Evolutionary conservation across 2,113 vertebrate species (phyloP).

Genomic region (Anas platyrhynchos): DNA sequence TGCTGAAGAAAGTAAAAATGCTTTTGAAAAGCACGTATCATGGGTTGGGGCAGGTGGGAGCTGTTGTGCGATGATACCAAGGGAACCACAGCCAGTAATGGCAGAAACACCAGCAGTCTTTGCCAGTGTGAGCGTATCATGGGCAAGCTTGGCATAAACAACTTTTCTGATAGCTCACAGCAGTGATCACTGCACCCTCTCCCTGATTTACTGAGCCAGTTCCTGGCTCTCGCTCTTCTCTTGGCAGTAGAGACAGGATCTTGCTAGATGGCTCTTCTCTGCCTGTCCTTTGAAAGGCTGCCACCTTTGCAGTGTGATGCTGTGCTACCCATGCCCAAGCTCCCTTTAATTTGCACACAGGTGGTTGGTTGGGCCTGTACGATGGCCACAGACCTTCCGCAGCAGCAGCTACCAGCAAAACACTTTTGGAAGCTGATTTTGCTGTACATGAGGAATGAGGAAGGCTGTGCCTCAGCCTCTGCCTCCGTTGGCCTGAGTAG

Average conservation of each 20-base stretch:
- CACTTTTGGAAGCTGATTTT: not conserved
- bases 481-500: not conserved
- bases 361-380: not conserved
- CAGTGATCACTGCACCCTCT: not conserved
- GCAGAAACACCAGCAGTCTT: not conserved
- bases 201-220: not conserved
- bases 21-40: not conserved
- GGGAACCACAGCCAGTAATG: not conserved
- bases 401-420: not conserved
- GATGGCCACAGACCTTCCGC: not conserved
- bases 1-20: not conserved
- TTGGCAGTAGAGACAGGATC: not conserved
- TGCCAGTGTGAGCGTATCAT: not conserved
- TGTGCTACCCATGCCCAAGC: not conserved
- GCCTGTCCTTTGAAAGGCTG: not conserved
- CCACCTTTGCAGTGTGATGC: accelerated
- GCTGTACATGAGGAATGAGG: not conserved
- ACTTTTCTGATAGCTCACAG: not conserved
- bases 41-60: not conserved
- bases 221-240: not conserved
- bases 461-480: not conserved
- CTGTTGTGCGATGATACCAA: not conserved
- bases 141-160: not conserved
- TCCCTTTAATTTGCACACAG: not conserved
- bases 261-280: not conserved